Evolutionary conservation across 1,140 invertebrate genomes (phyloP).

Genomic region (Drosophila pallidifrons): DNA sequence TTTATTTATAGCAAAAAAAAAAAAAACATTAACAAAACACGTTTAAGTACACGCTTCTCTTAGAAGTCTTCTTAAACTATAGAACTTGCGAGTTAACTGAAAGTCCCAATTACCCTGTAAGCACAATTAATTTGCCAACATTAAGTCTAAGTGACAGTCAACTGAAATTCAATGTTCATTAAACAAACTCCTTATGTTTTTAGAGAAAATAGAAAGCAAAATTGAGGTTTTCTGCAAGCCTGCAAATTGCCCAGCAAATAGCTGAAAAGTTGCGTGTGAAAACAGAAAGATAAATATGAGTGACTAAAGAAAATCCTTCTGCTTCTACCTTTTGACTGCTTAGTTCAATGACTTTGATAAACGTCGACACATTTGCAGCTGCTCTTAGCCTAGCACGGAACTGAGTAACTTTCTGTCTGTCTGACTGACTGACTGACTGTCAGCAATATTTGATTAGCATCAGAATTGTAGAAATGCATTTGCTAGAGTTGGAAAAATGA

Average conservation of each 20-base stretch:
- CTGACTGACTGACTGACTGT: conserved; percentile 52
- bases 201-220: conserved; percentile 33
- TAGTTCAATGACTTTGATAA: conserved; percentile 60
- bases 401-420: conserved; percentile 41
- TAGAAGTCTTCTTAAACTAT: too few relatives aligned
- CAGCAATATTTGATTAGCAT: conserved; percentile 67
- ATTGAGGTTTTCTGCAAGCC: conserved; percentile 34
- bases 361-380: conserved; percentile 58
- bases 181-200: conserved; percentile 8
- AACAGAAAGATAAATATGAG: conserved; percentile 56
- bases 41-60: too few relatives aligned
- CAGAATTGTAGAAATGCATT: conserved; percentile 62
- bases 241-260: conserved; percentile 55
- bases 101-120: conserved; percentile 6
- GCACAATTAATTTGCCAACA: conserved; percentile 37
- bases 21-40: too few relatives aligned
- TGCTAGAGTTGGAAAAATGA: conserved; percentile 39
- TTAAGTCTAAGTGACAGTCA: conserved; percentile 30
- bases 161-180: conserved; percentile 33
- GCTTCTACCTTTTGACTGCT: background rate
- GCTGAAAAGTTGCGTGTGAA: conserved; percentile 42
- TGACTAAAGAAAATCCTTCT: conserved; percentile 41
- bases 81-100: background rate
- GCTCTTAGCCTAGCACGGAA: background rate
- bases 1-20: too few relatives aligned